Percentiles rank a stretch among this genome's conserved stretches.
Conservation (phyloP, 1,140 invertebrate genomes). For the Ladona fulva region DNA sequence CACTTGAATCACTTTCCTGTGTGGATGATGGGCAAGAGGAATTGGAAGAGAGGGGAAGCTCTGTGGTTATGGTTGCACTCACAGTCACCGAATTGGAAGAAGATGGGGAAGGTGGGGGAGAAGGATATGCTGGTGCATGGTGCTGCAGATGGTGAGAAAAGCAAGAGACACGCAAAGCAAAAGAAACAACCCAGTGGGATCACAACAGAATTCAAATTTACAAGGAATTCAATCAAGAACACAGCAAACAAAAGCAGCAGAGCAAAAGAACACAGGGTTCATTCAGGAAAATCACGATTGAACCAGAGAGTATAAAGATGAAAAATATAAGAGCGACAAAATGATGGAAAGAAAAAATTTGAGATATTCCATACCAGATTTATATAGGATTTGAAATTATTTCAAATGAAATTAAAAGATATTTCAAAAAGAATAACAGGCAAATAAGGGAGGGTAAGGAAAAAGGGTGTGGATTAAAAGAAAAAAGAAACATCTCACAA, state of each 20-base stretch:
- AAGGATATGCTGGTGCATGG: constrained; percentile 1
- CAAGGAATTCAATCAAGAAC: background rate
- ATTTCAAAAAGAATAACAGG: background rate
- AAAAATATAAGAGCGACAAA: background rate
- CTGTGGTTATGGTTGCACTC: constrained; percentile 39
- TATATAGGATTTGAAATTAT: background rate
- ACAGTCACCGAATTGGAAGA: constrained; percentile 48
- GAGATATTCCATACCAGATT: too few relatives aligned
- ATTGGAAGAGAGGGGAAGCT: constrained; percentile 33
- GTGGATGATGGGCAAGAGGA: constrained; percentile 34
- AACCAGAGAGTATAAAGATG: too few relatives aligned
- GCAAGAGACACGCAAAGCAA: background rate
- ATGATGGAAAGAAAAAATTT: background rate
- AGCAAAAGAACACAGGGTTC: too few relatives aligned
- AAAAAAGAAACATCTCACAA: background rate
- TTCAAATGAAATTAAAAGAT: background rate
- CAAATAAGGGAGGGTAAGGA: background rate
- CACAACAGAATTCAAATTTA: background rate
- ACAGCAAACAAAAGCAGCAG: background rate
- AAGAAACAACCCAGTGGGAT: background rate
- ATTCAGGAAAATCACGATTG: too few relatives aligned
- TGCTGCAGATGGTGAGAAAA: background rate
- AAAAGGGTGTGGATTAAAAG: background rate
- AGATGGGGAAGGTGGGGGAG: constrained; percentile 31
- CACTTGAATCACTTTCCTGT: constrained; percentile 36